These are phyloP conservation scores for Tinea pellionella DNA, from an alignment of 2,888 invertebrate genomes.

Conservation along the genomic window DNA sequence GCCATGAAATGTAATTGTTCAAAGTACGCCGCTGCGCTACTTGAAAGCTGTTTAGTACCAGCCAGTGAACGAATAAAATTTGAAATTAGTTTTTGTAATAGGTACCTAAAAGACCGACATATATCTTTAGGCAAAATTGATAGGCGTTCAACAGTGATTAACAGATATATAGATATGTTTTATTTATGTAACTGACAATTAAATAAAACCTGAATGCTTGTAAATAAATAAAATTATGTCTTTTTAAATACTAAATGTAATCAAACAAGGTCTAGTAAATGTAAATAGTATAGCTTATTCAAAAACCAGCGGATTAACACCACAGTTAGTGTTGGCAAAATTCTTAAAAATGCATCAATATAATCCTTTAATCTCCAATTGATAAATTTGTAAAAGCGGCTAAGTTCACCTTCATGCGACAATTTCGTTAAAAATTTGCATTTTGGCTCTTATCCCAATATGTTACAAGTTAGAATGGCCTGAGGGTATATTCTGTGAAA, in stretches of 20 bases:
- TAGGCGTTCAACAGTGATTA: too few relatives aligned
- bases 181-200: too few relatives aligned
- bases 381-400: neutral
- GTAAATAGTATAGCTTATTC: neutral
- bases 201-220: too few relatives aligned
- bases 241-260: too few relatives aligned
- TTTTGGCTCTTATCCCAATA: neutral
- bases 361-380: neutral
- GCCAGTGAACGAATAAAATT: neutral
- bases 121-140: too few relatives aligned
- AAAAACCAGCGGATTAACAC: neutral
- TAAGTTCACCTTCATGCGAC: neutral
- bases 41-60: neutral
- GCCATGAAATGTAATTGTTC: slow-evolving; percentile 1
- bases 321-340: neutral
- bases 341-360: neutral
- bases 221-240: too few relatives aligned
- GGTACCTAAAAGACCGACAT: neutral
- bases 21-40: slow-evolving; percentile 6
- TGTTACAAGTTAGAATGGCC: neutral
- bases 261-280: neutral
- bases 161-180: too few relatives aligned
- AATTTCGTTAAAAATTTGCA: neutral
- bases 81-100: neutral
- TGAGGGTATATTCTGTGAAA: neutral